These are phyloP conservation scores for Drosophila kokeensis DNA, from an alignment of 2,888 invertebrate species.

Conservation along the genomic window DNA sequence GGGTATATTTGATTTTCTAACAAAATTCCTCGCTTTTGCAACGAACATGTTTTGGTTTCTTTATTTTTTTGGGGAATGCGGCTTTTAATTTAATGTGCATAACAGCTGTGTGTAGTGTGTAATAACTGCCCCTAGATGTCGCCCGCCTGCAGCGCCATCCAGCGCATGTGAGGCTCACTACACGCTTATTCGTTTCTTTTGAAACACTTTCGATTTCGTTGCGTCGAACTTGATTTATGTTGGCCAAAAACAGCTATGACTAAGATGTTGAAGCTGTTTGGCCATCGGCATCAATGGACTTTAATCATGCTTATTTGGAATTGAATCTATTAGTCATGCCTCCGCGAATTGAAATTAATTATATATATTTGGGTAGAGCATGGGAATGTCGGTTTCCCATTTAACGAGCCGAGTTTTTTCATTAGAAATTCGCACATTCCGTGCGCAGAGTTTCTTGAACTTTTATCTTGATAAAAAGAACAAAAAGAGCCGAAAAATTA, in stretches of 20 bases:
- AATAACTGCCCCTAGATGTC: constrained; percentile 7
- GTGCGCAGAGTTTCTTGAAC: constrained; percentile 74
- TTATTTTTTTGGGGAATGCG: constrained; percentile 27
- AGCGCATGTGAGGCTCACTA: neutral
- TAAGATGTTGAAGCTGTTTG: constrained; percentile 18
- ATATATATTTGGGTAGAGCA: constrained; percentile 37
- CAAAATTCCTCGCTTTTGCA: constrained; percentile 34
- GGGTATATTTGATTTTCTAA: constrained; percentile 40
- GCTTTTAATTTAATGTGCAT: constrained; percentile 13
- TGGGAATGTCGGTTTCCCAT: constrained; percentile 41
- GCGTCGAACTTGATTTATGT: constrained; percentile 39
- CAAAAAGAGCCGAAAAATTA: constrained; percentile 24
- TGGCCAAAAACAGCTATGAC: constrained; percentile 33
- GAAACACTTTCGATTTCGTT: constrained; percentile 25
- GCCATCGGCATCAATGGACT: constrained; percentile 20
- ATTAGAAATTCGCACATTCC: constrained; percentile 66
- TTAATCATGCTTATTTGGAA: constrained; percentile 23
- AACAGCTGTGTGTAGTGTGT: constrained; percentile 29
- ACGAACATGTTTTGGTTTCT: constrained; percentile 41
- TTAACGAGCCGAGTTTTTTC: constrained; percentile 25
- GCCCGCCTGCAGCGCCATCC: constrained; percentile 20
- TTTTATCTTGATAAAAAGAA: constrained; percentile 20
- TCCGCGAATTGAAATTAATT: constrained; percentile 20
- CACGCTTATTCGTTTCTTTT: constrained; percentile 18
- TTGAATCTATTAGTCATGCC: constrained; percentile 37